These are phyloP conservation scores for Lathamus discolor DNA, from an alignment of 2,113 vertebrate genomes.

Conservation along the genomic window DNA sequence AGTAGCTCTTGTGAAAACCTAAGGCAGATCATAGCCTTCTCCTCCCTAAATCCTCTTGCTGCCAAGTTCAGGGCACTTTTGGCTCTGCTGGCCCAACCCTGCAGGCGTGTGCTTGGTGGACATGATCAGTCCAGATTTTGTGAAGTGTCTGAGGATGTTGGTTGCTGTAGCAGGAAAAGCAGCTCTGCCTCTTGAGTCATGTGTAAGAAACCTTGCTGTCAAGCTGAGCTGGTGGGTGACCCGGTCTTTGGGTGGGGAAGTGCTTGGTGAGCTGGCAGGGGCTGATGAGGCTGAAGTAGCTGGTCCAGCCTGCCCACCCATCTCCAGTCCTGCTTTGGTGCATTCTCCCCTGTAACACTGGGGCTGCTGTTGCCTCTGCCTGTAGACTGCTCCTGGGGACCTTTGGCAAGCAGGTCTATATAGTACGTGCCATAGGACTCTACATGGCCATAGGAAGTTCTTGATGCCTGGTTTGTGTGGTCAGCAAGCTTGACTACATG, in stretches of 20 bases:
- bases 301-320: neutral
- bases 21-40: neutral
- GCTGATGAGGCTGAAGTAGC: neutral
- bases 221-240: neutral
- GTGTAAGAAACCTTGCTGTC: neutral
- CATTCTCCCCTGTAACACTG: neutral
- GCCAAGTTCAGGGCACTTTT: neutral
- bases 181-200: neutral
- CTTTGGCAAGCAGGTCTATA: neutral
- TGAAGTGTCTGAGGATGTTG: neutral
- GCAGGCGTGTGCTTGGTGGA: neutral
- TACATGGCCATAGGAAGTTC: neutral
- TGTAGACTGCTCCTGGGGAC: neutral
- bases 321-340: neutral
- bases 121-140: neutral
- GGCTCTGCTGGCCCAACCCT: neutral
- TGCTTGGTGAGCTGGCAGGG: neutral
- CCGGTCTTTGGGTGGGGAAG: neutral
- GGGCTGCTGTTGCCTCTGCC: neutral
- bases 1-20: neutral
- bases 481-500: neutral
- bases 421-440: neutral
- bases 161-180: neutral
- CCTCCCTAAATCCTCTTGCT: neutral
- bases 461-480: neutral